A percentile compares a stretch with the other conserved stretches of the same genome.
Conservation (phyloP, 2,888 invertebrate genomes). For the Dynastes hyllus region DNA sequence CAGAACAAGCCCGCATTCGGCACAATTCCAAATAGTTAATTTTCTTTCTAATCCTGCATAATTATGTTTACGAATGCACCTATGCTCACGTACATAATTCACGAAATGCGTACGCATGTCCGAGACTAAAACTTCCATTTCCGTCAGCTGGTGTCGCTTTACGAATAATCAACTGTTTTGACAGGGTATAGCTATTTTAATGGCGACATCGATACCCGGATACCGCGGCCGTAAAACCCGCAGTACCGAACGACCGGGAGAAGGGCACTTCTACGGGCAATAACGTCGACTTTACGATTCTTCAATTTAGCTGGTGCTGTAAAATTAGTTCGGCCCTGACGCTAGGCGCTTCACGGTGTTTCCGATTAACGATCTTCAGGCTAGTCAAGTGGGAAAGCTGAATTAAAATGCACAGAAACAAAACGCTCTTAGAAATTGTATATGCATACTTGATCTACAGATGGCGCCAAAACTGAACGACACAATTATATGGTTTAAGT, state of each 20-base stretch:
- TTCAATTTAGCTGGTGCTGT: conserved; percentile 40
- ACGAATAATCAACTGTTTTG: conserved; percentile 50
- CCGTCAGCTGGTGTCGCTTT: conserved; percentile 50
- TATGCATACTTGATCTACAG: too few relatives aligned
- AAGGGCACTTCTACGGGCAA: conserved; percentile 16
- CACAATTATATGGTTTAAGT: too few relatives aligned
- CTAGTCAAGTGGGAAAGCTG: background rate
- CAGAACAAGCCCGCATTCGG: too few relatives aligned
- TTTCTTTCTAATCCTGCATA: too few relatives aligned
- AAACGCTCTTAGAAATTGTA: too few relatives aligned
- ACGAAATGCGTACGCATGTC: conserved; percentile 24
- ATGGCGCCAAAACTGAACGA: too few relatives aligned
- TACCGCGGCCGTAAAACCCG: conserved; percentile 35
- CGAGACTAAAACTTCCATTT: conserved; percentile 39
- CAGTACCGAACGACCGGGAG: background rate
- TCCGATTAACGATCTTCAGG: conserved; percentile 32
- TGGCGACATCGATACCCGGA: conserved; percentile 43
- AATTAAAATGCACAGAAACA: too few relatives aligned
- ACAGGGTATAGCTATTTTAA: conserved; percentile 40
- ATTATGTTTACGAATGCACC: too few relatives aligned
- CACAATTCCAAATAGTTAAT: too few relatives aligned
- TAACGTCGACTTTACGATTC: conserved; percentile 33
- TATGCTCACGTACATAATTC: conserved; percentile 3
- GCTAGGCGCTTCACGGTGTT: conserved; percentile 28
- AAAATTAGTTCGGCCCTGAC: conserved; percentile 45